Conservation (phyloP, 2,888 invertebrate species). For the Pseudococcus jackbeardsleyi region DNA sequence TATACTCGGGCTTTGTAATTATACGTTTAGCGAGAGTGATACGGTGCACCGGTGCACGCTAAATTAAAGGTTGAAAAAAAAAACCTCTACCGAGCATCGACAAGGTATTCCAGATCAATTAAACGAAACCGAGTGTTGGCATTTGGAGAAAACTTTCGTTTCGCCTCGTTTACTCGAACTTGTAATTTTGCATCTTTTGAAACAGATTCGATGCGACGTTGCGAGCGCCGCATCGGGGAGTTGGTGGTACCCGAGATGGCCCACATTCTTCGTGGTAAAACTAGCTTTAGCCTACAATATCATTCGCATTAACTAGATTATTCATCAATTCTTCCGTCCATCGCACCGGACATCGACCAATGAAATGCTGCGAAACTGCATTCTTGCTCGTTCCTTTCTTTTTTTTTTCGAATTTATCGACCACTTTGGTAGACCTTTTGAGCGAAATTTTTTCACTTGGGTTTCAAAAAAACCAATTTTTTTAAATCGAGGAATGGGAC, state of each 20-base stretch:
- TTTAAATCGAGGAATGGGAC: not conserved
- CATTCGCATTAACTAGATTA: slow-evolving; percentile 17
- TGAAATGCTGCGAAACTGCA: slow-evolving; percentile 11
- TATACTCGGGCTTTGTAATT: slow-evolving; percentile 9
- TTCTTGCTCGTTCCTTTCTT: not conserved
- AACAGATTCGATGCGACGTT: not conserved
- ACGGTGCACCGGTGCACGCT: not conserved
- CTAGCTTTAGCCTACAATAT: slow-evolving; percentile 7
- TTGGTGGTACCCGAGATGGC: slow-evolving; percentile 14
- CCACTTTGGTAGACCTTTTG: not conserved
- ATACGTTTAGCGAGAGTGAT: not conserved
- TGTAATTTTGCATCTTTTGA: slow-evolving; percentile 14
- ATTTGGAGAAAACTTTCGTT: slow-evolving; percentile 32
- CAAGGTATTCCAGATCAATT: slow-evolving; percentile 13
- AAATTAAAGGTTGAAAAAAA: slow-evolving; percentile 10
- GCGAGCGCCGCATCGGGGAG: not conserved
- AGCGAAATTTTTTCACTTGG: not conserved
- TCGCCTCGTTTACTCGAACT: not conserved
- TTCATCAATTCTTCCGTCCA: slow-evolving; percentile 25
- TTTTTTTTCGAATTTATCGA: not conserved
- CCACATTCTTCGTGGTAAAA: slow-evolving; percentile 26
- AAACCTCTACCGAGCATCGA: not conserved
- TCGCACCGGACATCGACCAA: not conserved
- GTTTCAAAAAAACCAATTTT: not conserved
- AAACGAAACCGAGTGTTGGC: not conserved